These are phyloP conservation scores for Mionectes olivaceus DNA, from an alignment of 2,797 vertebrate genomes.

Conservation along the genomic window DNA sequence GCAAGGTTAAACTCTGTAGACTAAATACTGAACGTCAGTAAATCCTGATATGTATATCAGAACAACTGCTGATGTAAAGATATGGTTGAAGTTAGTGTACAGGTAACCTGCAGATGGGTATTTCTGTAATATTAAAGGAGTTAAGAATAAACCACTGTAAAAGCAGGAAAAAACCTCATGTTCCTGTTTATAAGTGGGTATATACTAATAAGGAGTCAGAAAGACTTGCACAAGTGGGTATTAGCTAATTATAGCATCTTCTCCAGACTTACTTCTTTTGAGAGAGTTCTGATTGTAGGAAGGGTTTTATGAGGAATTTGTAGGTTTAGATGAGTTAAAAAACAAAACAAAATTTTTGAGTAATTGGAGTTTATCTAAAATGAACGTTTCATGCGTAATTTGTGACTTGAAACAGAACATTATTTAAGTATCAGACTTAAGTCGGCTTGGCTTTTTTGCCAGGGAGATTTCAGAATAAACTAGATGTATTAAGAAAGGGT, in stretches of 20 bases:
- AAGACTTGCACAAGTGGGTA: not conserved
- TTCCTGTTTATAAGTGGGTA: not conserved
- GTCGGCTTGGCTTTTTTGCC: not conserved
- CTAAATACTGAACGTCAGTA: not conserved
- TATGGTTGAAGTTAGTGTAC: not conserved
- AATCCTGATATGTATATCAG: not conserved
- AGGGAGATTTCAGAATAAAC: not conserved
- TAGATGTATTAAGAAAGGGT: slow-evolving; percentile 54
- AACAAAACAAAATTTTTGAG: not conserved
- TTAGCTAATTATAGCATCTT: not conserved
- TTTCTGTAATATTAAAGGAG: not conserved
- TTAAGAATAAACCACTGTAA: not conserved
- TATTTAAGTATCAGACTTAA: not conserved
- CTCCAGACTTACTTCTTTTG: not conserved
- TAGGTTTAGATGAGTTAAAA: not conserved
- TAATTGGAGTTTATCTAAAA: not conserved
- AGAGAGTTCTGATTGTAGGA: not conserved
- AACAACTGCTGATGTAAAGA: not conserved
- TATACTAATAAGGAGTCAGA: not conserved
- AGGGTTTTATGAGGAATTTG: not conserved
- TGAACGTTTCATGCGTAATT: not conserved
- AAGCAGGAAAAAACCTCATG: not conserved
- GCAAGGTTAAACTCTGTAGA: not conserved
- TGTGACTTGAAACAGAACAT: not conserved
- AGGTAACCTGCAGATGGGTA: not conserved